These are phyloP conservation scores for Autographa pulchrina DNA, from an alignment of 2,888 invertebrate genomes.

Conservation along the genomic window DNA sequence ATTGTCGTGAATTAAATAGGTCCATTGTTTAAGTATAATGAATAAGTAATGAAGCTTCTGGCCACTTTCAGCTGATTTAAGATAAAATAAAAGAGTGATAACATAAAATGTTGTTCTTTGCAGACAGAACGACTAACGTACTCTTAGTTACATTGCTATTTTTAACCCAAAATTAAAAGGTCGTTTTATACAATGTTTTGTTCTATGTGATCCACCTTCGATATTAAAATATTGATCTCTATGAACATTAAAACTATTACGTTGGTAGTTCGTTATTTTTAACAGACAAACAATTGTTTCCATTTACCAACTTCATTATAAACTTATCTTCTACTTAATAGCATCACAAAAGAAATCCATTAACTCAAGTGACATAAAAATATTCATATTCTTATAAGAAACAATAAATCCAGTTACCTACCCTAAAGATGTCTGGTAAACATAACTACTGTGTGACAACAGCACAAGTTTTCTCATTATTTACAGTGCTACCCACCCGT, in stretches of 20 bases:
- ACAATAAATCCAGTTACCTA: conserved; percentile 23
- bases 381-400: background rate
- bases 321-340: too few species aligned
- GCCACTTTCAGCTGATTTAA: conserved; percentile 7
- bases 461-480: conserved; percentile 58
- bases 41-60: conserved; percentile 16
- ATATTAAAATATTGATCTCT: too few species aligned
- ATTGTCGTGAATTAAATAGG: conserved; percentile 21
- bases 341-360: too few species aligned
- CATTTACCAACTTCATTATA: too few species aligned
- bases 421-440: conserved; percentile 30
- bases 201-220: too few species aligned
- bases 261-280: too few species aligned
- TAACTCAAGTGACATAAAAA: too few species aligned
- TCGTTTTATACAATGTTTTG: too few species aligned
- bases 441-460: conserved; percentile 40
- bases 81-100: background rate
- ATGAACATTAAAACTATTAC: too few species aligned
- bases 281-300: too few species aligned
- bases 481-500: conserved; percentile 36
- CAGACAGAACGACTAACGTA: background rate
- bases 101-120: background rate
- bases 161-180: too few species aligned
- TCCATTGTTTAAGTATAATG: conserved; percentile 25
- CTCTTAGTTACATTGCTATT: too few species aligned